Percentiles rank a stretch among this genome's conserved stretches.
Conservation (phyloP, 1,140 invertebrate genomes). For the Drosophila kepulauana region DNA sequence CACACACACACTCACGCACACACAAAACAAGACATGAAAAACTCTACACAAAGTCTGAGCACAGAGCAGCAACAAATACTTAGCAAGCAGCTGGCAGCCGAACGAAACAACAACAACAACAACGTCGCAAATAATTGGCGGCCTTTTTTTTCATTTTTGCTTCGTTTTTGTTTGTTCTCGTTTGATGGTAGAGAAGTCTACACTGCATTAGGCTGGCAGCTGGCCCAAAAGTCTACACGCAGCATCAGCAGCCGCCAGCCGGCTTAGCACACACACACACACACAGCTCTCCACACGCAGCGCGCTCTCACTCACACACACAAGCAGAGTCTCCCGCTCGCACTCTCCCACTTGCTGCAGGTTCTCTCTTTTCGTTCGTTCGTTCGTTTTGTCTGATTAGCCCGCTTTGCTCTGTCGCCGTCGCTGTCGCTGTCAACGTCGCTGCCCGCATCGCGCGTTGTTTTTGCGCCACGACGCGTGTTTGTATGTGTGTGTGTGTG, state of each 20-base stretch:
- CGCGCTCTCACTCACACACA: neutral
- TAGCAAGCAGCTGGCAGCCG: slow-evolving; percentile 8
- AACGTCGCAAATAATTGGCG: neutral
- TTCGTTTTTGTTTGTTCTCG: neutral
- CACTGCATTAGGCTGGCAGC: slow-evolving; percentile 24
- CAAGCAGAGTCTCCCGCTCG: neutral
- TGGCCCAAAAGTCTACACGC: slow-evolving; percentile 28
- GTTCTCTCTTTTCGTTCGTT: slow-evolving; percentile 4
- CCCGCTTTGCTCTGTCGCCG: slow-evolving; percentile 29
- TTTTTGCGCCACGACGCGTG: neutral
- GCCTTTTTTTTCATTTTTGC: slow-evolving; percentile 5
- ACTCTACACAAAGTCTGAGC: slow-evolving; percentile 9
- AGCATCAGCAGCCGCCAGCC: slow-evolving; percentile 28
- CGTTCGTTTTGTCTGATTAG: slow-evolving; percentile 59
- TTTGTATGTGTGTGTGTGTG: slow-evolving; percentile 1
- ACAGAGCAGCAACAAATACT: slow-evolving; percentile 1
- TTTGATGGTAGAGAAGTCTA: slow-evolving; percentile 28
- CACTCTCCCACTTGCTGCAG: neutral
- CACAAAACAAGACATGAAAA: neutral
- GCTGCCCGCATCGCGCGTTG: neutral
- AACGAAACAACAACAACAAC: slow-evolving; percentile 7
- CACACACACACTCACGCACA: no score
- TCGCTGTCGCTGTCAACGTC: slow-evolving; percentile 1
- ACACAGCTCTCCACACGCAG: slow-evolving; percentile 2
- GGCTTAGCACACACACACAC: slow-evolving; percentile 20